Evolutionary conservation across 1,140 invertebrate species (phyloP).

Genomic region (Drosophila sucinea): DNA sequence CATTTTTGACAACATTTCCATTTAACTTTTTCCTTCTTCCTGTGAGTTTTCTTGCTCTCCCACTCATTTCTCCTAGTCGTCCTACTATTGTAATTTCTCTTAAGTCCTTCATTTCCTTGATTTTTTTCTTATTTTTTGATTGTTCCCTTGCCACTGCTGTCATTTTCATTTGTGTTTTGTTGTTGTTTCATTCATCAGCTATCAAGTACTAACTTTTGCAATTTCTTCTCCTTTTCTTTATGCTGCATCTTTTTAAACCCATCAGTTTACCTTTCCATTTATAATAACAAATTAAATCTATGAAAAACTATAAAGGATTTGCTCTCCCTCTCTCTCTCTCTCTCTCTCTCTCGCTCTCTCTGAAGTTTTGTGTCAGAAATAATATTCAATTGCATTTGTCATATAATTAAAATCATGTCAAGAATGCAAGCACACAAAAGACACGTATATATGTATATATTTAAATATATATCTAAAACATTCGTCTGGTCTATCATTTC

Average conservation of each 20-base stretch:
- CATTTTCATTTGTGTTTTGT: neutral
- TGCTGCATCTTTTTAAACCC: neutral
- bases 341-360: too few relatives aligned
- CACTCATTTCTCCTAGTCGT: neutral
- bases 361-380: slow-evolving; percentile 3
- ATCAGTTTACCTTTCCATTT: neutral
- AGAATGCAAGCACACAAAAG: slow-evolving; percentile 4
- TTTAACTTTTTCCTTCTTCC: too few relatives aligned
- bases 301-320: slow-evolving; percentile 3
- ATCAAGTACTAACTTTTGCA: neutral
- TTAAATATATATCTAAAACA: neutral
- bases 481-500: slow-evolving; percentile 19
- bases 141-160: neutral
- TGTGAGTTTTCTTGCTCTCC: too few relatives aligned
- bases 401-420: slow-evolving; percentile 16
- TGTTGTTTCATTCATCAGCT: neutral
- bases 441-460: neutral
- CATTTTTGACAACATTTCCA: too few relatives aligned
- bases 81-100: neutral
- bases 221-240: neutral
- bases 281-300: neutral
- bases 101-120: neutral
- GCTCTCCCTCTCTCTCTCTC: neutral
- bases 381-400: slow-evolving; percentile 15
- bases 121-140: neutral